These are phyloP conservation scores for Ceyx cyanopectus DNA, from an alignment of 2,113 vertebrate species.

Conservation along the genomic window DNA sequence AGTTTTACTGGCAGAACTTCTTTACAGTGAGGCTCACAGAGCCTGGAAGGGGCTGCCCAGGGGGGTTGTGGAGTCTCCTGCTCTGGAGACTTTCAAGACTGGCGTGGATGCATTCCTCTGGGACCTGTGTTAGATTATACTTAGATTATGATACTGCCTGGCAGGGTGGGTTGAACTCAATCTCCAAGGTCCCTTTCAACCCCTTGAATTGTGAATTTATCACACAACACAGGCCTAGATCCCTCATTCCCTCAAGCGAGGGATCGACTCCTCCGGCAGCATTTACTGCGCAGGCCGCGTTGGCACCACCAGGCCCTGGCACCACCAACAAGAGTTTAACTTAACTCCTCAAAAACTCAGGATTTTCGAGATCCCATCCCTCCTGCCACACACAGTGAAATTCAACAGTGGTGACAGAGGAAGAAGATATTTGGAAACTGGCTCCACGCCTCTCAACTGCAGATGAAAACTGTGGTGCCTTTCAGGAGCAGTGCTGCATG, in stretches of 20 bases:
- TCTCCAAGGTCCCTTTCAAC: too few species aligned
- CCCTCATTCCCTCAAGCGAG: neutral
- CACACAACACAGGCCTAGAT: neutral
- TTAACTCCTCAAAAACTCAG: neutral
- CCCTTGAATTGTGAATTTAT: too few species aligned
- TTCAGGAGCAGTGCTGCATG: neutral
- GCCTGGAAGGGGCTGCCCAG: too few species aligned
- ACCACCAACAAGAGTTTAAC: neutral
- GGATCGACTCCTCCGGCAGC: neutral
- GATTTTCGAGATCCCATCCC: neutral
- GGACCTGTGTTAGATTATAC: too few species aligned
- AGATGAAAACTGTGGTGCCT: neutral
- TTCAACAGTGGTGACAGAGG: neutral
- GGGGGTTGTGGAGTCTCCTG: too few species aligned
- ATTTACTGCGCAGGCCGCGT: neutral
- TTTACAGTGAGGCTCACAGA: too few species aligned
- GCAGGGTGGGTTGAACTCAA: too few species aligned
- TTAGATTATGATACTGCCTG: too few species aligned
- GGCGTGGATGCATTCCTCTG: too few species aligned
- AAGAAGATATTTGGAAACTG: constrained; percentile 5
- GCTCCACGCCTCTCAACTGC: neutral
- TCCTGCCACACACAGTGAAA: neutral
- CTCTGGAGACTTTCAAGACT: too few species aligned
- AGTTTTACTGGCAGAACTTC: neutral
- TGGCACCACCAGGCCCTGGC: neutral